Evolutionary conservation across 2,888 invertebrate species (phyloP).

Genomic region (Acrocyrtus sp.): DNA sequence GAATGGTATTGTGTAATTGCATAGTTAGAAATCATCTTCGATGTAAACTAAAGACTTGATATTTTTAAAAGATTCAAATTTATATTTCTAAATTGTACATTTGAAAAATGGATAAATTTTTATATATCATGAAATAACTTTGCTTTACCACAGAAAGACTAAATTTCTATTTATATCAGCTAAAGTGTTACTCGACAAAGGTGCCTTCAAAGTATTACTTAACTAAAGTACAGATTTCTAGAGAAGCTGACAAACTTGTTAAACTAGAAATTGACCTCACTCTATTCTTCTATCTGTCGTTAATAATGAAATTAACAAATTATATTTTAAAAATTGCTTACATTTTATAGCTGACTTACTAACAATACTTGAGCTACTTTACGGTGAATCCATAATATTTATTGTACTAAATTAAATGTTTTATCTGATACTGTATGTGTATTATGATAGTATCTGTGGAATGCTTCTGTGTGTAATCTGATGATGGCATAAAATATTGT

Average conservation of each 20-base stretch:
- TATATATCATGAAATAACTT: no score
- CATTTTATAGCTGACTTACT: background rate
- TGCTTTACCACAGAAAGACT: no score
- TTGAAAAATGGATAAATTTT: no score
- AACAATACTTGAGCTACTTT: background rate
- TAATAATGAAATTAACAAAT: background rate
- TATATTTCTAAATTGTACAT: no score
- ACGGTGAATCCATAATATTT: background rate
- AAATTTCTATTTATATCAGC: no score
- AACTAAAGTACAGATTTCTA: no score
- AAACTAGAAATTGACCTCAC: background rate
- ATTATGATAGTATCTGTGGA: background rate
- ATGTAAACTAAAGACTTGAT: no score
- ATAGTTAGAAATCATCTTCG: background rate
- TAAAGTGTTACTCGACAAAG: slow-evolving; percentile 38
- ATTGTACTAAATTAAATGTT: background rate
- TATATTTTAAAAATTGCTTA: no score
- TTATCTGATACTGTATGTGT: background rate
- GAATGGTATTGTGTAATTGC: background rate
- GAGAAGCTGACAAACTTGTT: background rate
- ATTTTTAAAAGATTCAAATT: no score
- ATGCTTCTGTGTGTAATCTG: background rate
- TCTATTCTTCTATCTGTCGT: background rate
- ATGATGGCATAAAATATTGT: no score
- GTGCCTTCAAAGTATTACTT: slow-evolving; percentile 44